A percentile compares a stretch with the other conserved stretches of the same genome.
Conservation (phyloP, 2,113 vertebrate genomes). For the Datnioides undecimradiatus region DNA sequence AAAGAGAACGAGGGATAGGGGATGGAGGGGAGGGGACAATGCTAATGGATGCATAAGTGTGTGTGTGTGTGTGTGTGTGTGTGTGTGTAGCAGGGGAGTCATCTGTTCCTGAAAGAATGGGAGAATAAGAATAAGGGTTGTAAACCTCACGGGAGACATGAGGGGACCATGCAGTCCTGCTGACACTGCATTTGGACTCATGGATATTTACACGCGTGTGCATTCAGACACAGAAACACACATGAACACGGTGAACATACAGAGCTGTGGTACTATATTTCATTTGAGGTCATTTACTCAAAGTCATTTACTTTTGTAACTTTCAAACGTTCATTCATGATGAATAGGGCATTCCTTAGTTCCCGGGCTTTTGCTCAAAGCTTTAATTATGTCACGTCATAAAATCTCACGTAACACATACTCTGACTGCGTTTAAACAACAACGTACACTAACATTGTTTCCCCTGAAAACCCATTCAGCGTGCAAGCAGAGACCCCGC, state of each 20-base stretch:
- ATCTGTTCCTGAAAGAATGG: constrained; percentile 53
- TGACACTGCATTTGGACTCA: constrained; percentile 47
- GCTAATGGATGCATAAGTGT: constrained; percentile 48
- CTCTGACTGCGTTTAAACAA: neutral
- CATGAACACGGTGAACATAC: neutral
- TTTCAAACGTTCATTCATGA: constrained; percentile 18
- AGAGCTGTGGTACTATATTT: neutral
- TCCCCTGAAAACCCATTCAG: neutral
- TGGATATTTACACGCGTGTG: neutral
- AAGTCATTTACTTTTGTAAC: no score
- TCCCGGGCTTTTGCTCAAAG: neutral
- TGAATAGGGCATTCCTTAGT: neutral
- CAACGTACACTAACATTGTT: neutral
- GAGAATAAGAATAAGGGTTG: constrained; percentile 43
- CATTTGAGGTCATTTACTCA: neutral
- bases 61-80: constrained; percentile 32
- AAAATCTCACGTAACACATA: neutral
- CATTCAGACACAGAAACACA: neutral
- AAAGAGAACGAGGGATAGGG: constrained; percentile 40
- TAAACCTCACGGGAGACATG: constrained; percentile 31
- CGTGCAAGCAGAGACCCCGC: constrained; percentile 23
- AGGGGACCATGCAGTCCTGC: constrained; percentile 32
- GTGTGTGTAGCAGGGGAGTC: constrained; percentile 33
- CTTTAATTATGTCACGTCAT: neutral
- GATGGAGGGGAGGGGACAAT: constrained; percentile 45